Percentiles rank a stretch among this genome's conserved stretches.
Conservation (phyloP, 1,140 invertebrate genomes). For the Mycetomoellerius zeteki region DNA sequence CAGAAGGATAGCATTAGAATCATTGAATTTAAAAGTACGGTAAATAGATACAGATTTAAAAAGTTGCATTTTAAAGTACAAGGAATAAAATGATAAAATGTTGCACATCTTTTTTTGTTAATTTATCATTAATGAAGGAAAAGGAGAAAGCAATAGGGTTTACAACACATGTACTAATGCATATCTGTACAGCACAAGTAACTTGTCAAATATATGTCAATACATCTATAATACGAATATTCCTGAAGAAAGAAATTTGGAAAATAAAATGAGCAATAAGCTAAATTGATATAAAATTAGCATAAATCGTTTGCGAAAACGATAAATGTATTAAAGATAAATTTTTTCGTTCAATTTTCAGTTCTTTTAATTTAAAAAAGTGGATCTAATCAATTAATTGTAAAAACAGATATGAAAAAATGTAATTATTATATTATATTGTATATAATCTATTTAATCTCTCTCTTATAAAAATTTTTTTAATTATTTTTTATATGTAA, state of each 20-base stretch:
- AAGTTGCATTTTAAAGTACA: background rate
- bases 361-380: background rate
- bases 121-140: background rate
- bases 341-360: background rate
- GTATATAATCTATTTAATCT: background rate
- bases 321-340: background rate
- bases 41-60: slow-evolving; percentile 3
- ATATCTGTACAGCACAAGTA: background rate
- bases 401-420: slow-evolving; percentile 4
- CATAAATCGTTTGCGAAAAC: background rate
- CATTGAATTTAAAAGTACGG: background rate
- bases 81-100: background rate
- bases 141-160: background rate
- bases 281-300: background rate
- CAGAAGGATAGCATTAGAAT: slow-evolving; percentile 9
- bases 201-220: background rate
- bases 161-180: background rate
- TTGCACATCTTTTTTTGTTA: background rate
- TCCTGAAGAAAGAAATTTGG: background rate
- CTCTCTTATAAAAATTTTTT: no score
- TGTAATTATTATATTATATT: background rate
- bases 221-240: background rate
- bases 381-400: background rate
- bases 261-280: background rate
- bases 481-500: background rate